These are phyloP conservation scores for Chaetophractus vellerosus DNA, from an alignment of 2,797 vertebrate genomes.

Conservation along the genomic window DNA sequence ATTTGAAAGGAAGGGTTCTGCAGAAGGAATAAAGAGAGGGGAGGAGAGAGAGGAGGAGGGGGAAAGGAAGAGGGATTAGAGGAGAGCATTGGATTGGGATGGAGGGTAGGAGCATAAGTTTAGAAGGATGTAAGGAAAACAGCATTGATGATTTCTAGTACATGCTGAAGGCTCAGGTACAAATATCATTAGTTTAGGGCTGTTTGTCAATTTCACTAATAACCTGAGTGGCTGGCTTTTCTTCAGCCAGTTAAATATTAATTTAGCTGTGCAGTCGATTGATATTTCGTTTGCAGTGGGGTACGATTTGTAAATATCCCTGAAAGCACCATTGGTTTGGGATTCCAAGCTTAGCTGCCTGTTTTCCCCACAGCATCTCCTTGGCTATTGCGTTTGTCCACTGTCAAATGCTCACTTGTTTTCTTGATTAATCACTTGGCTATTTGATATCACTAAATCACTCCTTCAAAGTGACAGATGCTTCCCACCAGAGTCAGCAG, in stretches of 20 bases:
- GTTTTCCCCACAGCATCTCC: constrained; percentile 46
- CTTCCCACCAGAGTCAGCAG: constrained; percentile 28
- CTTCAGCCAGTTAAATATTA: constrained; percentile 71
- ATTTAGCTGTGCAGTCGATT: constrained; percentile 54
- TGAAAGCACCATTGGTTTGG: background rate
- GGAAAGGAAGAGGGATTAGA: background rate
- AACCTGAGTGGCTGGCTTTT: constrained; percentile 49
- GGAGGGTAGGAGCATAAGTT: too few relatives aligned
- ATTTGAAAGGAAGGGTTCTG: constrained; percentile 28
- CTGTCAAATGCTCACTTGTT: constrained; percentile 78
- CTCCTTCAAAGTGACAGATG: constrained; percentile 67
- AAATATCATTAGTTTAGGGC: background rate
- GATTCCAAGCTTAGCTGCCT: constrained; percentile 37
- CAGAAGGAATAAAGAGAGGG: background rate
- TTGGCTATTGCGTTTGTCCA: constrained; percentile 3
- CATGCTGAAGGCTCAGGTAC: background rate
- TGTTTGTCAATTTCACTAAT: constrained; percentile 66
- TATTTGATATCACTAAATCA: constrained; percentile 76
- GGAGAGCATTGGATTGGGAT: background rate
- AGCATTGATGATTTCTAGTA: background rate
- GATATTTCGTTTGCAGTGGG: constrained; percentile 21
- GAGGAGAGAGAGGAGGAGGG: background rate
- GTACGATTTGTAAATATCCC: constrained; percentile 62
- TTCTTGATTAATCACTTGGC: constrained; percentile 76
- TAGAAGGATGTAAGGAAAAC: background rate